Percentiles rank a stretch among this genome's conserved stretches.
These are phyloP conservation scores for Lagopus leucura DNA, from an alignment of 2,113 vertebrate genomes.

Conservation along the genomic window DNA sequence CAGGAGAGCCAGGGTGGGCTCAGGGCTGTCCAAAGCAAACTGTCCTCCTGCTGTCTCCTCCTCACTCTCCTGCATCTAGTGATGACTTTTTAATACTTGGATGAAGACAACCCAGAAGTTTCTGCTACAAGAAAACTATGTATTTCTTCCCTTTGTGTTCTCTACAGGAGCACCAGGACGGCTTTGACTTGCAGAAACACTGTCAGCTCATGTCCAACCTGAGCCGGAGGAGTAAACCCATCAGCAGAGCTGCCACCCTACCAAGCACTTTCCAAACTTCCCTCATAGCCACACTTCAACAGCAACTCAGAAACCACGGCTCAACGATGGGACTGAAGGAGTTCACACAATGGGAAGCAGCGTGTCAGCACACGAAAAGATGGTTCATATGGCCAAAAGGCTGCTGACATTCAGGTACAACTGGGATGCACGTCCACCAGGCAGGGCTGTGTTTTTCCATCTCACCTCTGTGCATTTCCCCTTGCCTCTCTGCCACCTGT, in stretches of 20 bases:
- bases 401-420: not conserved
- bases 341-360: not conserved
- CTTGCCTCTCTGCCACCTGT: not conserved
- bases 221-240: not conserved
- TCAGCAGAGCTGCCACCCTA: not conserved
- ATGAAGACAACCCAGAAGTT: no score
- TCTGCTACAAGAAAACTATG: not conserved
- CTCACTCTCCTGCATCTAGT: rapidly evolving
- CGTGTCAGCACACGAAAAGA: not conserved
- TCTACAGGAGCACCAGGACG: not conserved
- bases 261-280: not conserved
- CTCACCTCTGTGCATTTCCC: not conserved
- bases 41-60: rapidly evolving
- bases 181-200: not conserved
- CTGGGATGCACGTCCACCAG: not conserved
- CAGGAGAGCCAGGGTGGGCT: not conserved
- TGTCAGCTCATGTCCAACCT: not conserved
- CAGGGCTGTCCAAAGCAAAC: rapidly evolving
- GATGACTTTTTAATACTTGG: not conserved
- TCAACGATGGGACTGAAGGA: not conserved
- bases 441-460: not conserved
- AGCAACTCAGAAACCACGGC: not conserved
- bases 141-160: not conserved
- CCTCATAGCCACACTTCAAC: not conserved
- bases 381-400: not conserved